These are phyloP conservation scores for Andrena camellia DNA, from an alignment of 2,888 invertebrate genomes.

Conservation along the genomic window DNA sequence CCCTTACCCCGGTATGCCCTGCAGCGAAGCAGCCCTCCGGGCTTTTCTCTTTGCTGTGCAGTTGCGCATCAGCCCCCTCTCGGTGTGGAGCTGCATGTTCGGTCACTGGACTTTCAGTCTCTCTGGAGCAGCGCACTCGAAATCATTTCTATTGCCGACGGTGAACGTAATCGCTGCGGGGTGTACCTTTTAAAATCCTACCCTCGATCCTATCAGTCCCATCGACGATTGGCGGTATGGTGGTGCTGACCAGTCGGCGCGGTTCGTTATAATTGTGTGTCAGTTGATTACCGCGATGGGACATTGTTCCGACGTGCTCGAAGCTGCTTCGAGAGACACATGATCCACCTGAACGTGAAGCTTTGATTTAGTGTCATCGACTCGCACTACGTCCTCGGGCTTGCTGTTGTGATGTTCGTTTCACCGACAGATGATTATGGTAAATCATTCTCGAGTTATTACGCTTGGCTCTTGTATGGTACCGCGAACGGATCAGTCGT, in stretches of 20 bases:
- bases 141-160: background rate
- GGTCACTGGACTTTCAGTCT: slow-evolving; percentile 30
- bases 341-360: slow-evolving; percentile 6
- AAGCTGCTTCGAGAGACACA: slow-evolving; percentile 1
- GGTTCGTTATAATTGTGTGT: slow-evolving; percentile 17
- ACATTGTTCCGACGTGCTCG: slow-evolving; percentile 12
- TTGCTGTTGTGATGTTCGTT: slow-evolving; percentile 79
- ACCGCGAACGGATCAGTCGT: background rate
- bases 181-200: background rate
- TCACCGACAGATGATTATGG: slow-evolving; percentile 80
- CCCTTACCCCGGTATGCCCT: slow-evolving; percentile 65
- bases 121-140: background rate
- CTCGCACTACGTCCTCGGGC: slow-evolving; percentile 41
- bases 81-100: slow-evolving; percentile 52
- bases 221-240: background rate
- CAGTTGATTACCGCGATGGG: background rate
- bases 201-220: no score
- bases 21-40: slow-evolving; percentile 69
- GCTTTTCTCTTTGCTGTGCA: slow-evolving; percentile 65
- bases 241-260: slow-evolving; percentile 16
- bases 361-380: slow-evolving; percentile 46
- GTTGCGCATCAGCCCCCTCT: slow-evolving; percentile 71
- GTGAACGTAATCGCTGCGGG: background rate
- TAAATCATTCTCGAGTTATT: slow-evolving; percentile 61
- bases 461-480: background rate